phyloP scores from a whole-genome alignment of 2,888 invertebrate genomes.

The Branchellion lobata region DNA sequence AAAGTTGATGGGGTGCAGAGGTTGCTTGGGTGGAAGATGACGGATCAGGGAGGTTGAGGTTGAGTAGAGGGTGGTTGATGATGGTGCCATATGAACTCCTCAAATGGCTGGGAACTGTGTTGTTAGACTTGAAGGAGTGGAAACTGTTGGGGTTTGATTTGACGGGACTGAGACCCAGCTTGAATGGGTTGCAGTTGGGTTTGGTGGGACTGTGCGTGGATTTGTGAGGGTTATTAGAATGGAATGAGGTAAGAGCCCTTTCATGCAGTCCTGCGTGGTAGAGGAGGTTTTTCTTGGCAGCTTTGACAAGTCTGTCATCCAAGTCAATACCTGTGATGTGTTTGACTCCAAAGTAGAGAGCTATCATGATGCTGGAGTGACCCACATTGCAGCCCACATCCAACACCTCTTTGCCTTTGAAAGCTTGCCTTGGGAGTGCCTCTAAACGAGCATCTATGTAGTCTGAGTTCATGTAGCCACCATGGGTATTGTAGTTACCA shows the following conservation, averaged over 20 bases:
- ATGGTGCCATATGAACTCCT: conserved; percentile 18
- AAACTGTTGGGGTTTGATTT: not conserved
- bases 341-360: conserved; percentile 79
- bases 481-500: conserved; percentile 95
- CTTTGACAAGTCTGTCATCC: conserved; percentile 79
- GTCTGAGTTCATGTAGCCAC: conserved; percentile 85
- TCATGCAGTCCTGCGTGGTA: conserved; percentile 63
- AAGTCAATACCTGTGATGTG: conserved; percentile 91
- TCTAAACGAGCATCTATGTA: conserved; percentile 79
- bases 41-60: not conserved
- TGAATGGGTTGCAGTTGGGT: not conserved
- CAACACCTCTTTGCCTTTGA: conserved; percentile 83
- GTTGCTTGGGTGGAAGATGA: not conserved
- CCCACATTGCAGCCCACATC: conserved; percentile 98
- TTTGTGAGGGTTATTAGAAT: not conserved
- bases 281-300: conserved; percentile 74
- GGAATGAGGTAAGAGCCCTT: too few species aligned
- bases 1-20: not conserved
- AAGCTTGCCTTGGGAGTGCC: conserved; percentile 79
- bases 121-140: not conserved
- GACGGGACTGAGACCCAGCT: not conserved
- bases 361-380: conserved; percentile 86
- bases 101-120: not conserved
- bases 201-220: not conserved
- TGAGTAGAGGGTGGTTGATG: conserved; percentile 26